Percentiles rank a stretch among this genome's conserved stretches.
These are phyloP conservation scores for Molossus molossus DNA, from an alignment of 2,797 vertebrate species.

Conservation along the genomic window DNA sequence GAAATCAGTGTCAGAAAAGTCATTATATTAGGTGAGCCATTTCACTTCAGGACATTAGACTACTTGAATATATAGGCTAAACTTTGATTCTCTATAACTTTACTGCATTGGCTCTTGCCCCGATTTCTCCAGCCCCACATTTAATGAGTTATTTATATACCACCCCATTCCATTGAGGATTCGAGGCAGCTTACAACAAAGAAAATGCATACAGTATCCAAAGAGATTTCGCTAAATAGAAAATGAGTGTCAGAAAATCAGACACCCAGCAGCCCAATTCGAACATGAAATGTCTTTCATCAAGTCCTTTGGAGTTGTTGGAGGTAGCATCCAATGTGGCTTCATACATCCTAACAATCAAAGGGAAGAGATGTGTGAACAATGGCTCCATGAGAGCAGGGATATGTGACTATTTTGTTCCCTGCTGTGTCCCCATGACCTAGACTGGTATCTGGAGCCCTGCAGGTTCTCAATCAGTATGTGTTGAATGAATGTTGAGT, in stretches of 20 bases:
- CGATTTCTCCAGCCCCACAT: constrained; percentile 39
- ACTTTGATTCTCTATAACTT: not conserved
- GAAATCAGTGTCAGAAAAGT: constrained; percentile 50
- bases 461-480: not conserved
- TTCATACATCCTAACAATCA: not conserved
- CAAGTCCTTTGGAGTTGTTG: not conserved
- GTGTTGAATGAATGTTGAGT: not conserved
- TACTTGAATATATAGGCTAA: not conserved
- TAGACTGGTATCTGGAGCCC: not conserved
- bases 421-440: not conserved
- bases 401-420: not conserved
- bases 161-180: constrained; percentile 46
- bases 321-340: not conserved
- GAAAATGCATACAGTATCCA: constrained; percentile 5
- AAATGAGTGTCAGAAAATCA: constrained; percentile 36
- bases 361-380: not conserved
- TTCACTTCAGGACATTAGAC: constrained; percentile 1
- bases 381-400: not conserved
- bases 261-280: not conserved
- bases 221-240: constrained; percentile 26
- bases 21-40: not conserved
- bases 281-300: not conserved
- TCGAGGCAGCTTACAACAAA: constrained; percentile 38
- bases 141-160: constrained; percentile 52
- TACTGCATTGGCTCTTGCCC: constrained; percentile 15